These are phyloP conservation scores for Elymnias hypermnestra DNA, from an alignment of 1,140 invertebrate genomes.

Conservation along the genomic window DNA sequence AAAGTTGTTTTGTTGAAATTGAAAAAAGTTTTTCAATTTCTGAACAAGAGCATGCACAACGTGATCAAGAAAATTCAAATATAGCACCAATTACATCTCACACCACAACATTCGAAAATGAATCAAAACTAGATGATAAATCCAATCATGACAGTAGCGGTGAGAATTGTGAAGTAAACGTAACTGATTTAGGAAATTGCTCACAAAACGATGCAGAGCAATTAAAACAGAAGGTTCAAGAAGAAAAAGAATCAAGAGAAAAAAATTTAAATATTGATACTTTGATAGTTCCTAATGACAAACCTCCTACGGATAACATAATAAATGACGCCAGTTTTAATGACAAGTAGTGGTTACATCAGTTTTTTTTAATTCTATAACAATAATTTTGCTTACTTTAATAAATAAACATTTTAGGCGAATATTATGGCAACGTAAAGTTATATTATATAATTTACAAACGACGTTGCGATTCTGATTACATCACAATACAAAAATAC, in stretches of 20 bases:
- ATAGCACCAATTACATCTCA: conserved; percentile 6
- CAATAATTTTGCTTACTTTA: no score
- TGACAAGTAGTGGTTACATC: background rate
- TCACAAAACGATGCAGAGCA: conserved; percentile 16
- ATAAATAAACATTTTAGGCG: no score
- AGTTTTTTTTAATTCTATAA: background rate
- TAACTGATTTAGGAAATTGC: conserved; percentile 16
- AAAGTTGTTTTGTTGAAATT: conserved; percentile 12
- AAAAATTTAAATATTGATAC: conserved; percentile 3
- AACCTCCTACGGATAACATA: background rate
- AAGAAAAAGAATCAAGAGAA: conserved; percentile 7
- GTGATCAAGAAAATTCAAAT: conserved; percentile 1
- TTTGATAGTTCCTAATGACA: conserved; percentile 17
- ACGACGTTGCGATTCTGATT: no score
- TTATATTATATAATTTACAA: background rate
- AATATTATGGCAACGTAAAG: no score
- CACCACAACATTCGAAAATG: conserved; percentile 8
- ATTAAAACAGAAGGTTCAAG: conserved; percentile 18
- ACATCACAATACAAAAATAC: background rate
- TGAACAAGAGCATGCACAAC: conserved; percentile 5
- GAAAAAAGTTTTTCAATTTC: conserved; percentile 12
- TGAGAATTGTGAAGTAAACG: conserved; percentile 18
- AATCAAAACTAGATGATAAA: conserved; percentile 14
- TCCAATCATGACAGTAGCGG: conserved; percentile 20
- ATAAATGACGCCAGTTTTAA: background rate